These are phyloP conservation scores for Sitophilus oryzae DNA, from an alignment of 1,140 invertebrate genomes.

Conservation along the genomic window DNA sequence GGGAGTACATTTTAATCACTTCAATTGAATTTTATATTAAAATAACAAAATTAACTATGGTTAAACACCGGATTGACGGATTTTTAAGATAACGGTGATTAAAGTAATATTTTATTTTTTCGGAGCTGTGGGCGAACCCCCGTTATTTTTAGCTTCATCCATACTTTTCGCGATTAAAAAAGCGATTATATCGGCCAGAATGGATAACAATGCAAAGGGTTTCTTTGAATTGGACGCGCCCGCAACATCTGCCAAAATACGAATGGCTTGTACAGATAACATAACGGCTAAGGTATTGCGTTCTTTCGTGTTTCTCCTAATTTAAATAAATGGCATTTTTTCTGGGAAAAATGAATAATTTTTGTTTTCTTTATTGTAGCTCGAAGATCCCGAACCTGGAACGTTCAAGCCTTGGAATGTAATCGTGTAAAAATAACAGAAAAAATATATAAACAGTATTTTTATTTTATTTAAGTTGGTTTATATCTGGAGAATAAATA, in stretches of 20 bases:
- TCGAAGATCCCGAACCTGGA: slow-evolving; percentile 46
- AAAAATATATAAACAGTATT: neutral
- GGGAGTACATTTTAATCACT: too few species aligned
- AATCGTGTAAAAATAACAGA: slow-evolving; percentile 12
- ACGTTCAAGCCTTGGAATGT: slow-evolving; percentile 58
- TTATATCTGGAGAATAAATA: too few species aligned
- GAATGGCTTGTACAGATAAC: slow-evolving; percentile 83
- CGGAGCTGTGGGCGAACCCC: slow-evolving; percentile 94
- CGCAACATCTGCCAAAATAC: slow-evolving; percentile 80
- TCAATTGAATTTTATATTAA: too few species aligned
- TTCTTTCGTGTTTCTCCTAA: neutral
- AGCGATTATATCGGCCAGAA: slow-evolving; percentile 73
- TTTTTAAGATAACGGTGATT: neutral
- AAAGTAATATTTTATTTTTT: slow-evolving; percentile 30
- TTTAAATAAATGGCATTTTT: neutral
- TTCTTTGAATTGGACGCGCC: slow-evolving; percentile 77
- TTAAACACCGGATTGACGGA: too few species aligned
- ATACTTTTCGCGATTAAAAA: slow-evolving; percentile 88
- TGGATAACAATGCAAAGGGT: slow-evolving; percentile 56
- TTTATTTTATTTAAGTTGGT: too few species aligned
- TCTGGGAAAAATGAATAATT: neutral
- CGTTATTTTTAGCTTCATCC: slow-evolving; percentile 80
- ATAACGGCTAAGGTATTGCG: slow-evolving; percentile 69
- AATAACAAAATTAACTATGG: too few species aligned
- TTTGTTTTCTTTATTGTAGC: slow-evolving; percentile 43